Evolutionary conservation across 37 sponge, comb jelly and placozoan species (phyloP).

Genomic region (Spongilla lacustris): DNA sequence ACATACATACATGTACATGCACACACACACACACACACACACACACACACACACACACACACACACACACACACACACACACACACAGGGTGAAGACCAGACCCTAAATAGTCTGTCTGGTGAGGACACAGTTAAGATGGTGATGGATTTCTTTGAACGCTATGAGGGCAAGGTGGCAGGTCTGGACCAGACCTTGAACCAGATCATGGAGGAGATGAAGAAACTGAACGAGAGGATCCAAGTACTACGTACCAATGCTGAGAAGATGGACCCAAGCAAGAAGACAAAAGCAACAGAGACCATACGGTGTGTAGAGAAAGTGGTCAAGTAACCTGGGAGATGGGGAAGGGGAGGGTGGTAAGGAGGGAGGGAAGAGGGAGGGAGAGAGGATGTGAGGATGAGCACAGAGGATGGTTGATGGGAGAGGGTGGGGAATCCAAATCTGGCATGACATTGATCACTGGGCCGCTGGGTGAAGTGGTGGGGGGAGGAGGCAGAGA

Average conservation of each 20-base stretch:
- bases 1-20: too few species aligned
- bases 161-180: constrained; percentile 20
- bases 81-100: constrained; percentile 2
- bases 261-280: constrained; percentile 40
- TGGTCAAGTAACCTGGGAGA: too few species aligned
- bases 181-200: constrained; percentile 25
- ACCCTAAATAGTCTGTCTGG: constrained; percentile 21
- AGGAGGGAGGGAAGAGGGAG: too few species aligned
- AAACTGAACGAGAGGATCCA: constrained; percentile 12
- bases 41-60: too few species aligned
- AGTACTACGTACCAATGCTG: constrained; percentile 35
- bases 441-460: too few species aligned
- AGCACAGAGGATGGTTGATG: too few species aligned
- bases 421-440: too few species aligned
- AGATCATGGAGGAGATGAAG: background rate
- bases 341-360: too few species aligned
- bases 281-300: constrained; percentile 10
- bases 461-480: too few species aligned
- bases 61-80: too few species aligned
- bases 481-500: too few species aligned
- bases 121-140: constrained; percentile 6
- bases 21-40: background rate
- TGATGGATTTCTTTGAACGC: constrained; percentile 47
- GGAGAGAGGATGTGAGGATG: too few species aligned
- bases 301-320: constrained; percentile 10